Conservation (phyloP, 2,888 invertebrate species). For the Volucella inanis region DNA sequence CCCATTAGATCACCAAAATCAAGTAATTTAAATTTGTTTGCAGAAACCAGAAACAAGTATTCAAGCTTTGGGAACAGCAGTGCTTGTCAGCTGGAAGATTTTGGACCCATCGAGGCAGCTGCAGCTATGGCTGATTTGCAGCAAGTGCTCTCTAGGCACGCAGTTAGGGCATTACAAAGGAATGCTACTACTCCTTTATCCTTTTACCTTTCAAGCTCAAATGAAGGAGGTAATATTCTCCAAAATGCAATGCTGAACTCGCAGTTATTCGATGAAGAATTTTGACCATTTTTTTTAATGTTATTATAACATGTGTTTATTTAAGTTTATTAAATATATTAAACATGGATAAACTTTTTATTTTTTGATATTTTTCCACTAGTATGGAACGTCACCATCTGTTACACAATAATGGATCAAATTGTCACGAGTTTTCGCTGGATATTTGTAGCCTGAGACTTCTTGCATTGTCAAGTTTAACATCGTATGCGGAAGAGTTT, state of each 20-base stretch:
- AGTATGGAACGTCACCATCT: slow-evolving; percentile 27
- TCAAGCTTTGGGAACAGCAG: slow-evolving; percentile 3
- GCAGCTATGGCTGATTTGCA: slow-evolving; percentile 13
- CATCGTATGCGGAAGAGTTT: too few relatives aligned
- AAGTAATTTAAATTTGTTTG: slow-evolving; percentile 9
- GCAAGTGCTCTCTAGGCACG: slow-evolving; percentile 7
- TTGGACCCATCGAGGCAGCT: slow-evolving; percentile 3
- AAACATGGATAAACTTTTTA: neutral
- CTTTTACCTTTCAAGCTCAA: neutral
- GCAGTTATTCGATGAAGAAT: neutral
- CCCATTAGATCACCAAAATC: too few relatives aligned
- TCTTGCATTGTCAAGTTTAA: too few relatives aligned
- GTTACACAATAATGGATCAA: neutral
- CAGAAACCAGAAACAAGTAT: slow-evolving; percentile 13
- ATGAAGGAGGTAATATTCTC: neutral
- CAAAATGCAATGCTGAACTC: slow-evolving; percentile 12
- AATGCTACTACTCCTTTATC: neutral
- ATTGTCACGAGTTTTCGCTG: too few relatives aligned
- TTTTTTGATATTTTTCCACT: slow-evolving; percentile 17
- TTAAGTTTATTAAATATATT: neutral
- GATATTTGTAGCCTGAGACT: neutral
- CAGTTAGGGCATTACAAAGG: neutral
- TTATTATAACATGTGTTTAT: too few relatives aligned
- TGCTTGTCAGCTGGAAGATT: slow-evolving; percentile 9
- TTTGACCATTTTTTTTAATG: too few relatives aligned